A percentile compares a stretch with the other conserved stretches of the same genome.
Evolutionary conservation across 2,888 invertebrate genomes (phyloP).

Genomic region (Drosophila kuntzei): DNA sequence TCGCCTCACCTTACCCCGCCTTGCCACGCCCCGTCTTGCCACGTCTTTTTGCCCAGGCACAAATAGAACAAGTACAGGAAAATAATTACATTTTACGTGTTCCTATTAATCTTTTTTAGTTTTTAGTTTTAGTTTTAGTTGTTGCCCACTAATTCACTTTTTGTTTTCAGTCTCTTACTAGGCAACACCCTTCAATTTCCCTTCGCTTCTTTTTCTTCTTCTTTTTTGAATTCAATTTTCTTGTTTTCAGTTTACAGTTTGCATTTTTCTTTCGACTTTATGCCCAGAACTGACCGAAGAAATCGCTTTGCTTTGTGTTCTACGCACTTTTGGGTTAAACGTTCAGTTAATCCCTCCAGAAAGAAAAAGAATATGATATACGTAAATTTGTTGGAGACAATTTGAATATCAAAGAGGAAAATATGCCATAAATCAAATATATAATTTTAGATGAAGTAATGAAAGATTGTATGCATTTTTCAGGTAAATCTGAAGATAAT

Average conservation of each 20-base stretch:
- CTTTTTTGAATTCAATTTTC: slow-evolving; percentile 65
- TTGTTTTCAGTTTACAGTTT: slow-evolving; percentile 49
- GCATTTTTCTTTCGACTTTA: slow-evolving; percentile 51
- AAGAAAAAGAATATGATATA: background rate
- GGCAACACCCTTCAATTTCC: background rate
- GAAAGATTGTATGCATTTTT: background rate
- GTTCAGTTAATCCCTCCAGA: background rate
- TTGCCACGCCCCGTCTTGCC: background rate
- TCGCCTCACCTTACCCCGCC: background rate
- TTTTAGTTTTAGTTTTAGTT: slow-evolving; percentile 75
- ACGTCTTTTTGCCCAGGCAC: slow-evolving; percentile 32
- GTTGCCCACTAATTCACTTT: slow-evolving; percentile 77
- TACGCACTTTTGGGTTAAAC: background rate
- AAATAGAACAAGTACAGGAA: slow-evolving; percentile 79
- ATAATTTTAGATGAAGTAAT: background rate
- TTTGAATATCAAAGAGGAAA: background rate
- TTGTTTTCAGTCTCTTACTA: slow-evolving; percentile 37
- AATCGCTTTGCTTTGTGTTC: slow-evolving; percentile 3
- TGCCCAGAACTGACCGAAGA: slow-evolving; percentile 18
- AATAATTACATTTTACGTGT: slow-evolving; percentile 81
- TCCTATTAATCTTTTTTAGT: slow-evolving; percentile 81
- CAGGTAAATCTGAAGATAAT: background rate
- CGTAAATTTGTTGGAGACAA: background rate
- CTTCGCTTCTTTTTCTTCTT: background rate
- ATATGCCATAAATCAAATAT: background rate